Base-by-base conservation (phyloP, 2,888 invertebrate genomes). In the Tipula lateralis region DNA sequence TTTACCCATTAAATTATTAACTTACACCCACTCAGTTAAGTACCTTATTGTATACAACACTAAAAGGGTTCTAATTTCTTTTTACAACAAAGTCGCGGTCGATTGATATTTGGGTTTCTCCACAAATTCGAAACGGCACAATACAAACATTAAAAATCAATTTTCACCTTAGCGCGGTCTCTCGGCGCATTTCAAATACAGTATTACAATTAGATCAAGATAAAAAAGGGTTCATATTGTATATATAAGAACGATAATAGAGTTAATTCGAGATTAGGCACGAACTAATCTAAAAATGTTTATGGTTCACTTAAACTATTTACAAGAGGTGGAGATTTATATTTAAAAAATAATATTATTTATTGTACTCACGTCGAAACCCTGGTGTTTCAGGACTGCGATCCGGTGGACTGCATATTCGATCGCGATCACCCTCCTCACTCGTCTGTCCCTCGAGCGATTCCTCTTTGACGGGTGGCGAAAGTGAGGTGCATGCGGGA, bases 401-500 rank as follows among this genome's bases (percentile, higher is more conserved):
- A 66, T 85, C 83, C 7, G 84, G 44, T 87, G 90, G 90, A 88
- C 90, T 90, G 84, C 86, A 85, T 29, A 86, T 85, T 88, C 90
- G 89, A 88, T 89, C 91, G 87, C 90, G 90, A 87, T 92, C 92
- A 86, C 91, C 91, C 88, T 92, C 92, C 88, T 93, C 93, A 86
- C 92, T 92, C 88, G 91, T 90, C 87, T 92, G 92, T 86, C 92
- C 92, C 88, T 92, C 92, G 87, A 92, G 88, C 87, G 92, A 92
- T 88, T 92, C 92, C 87, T 91, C 91, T 87, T 91, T 91, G 16
- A 88, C 87, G 19, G 90, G 90, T 12, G 91, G 91, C 9, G 91
- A 91, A 87, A 92, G 90, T 82, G 93, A 93, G 86, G 92, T 92
- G 88, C 92, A 92, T 44, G 92, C 92, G 85, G 93, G 93, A 86